Evolutionary conservation across 2,797 vertebrate genomes (phyloP).

Genomic region (Epinephelus coioides): DNA sequence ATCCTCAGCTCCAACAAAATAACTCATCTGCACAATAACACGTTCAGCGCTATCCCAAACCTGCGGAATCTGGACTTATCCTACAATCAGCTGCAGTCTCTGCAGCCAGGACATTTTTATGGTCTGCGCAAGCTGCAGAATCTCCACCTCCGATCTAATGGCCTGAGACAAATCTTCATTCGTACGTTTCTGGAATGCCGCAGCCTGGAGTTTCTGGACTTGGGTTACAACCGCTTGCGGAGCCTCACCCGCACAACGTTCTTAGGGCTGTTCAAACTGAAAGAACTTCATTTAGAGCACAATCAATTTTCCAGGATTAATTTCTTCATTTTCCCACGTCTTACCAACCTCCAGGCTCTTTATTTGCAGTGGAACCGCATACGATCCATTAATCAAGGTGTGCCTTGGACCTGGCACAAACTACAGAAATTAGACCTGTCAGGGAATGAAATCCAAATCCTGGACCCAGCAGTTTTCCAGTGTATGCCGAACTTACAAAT

Average conservation of each 20-base stretch:
- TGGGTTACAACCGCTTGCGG: constrained; percentile 96
- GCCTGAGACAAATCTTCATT: constrained; percentile 90
- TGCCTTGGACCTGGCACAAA: constrained; percentile 95
- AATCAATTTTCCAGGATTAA: constrained; percentile 98
- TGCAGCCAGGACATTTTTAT: constrained; percentile 93
- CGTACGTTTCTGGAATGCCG: constrained; percentile 96
- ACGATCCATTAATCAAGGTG: constrained; percentile 91
- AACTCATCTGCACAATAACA: constrained; percentile 91
- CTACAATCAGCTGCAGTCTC: constrained; percentile 93
- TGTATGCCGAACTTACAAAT: constrained; percentile 95
- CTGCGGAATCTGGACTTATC: constrained; percentile 96
- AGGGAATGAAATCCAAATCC: constrained; percentile 93
- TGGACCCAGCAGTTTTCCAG: constrained; percentile 92
- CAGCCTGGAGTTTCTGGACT: constrained; percentile 95
- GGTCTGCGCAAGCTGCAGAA: constrained; percentile 95
- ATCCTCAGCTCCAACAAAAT: constrained; percentile 98
- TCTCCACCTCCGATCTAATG: constrained; percentile 94
- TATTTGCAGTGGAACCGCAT: constrained; percentile 98
- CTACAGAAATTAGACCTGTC: constrained; percentile 97
- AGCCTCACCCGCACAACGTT: constrained; percentile 95
- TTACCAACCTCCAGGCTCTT: constrained; percentile 93
- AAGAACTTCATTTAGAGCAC: constrained; percentile 96
- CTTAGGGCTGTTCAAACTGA: constrained; percentile 92
- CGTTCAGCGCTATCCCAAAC: constrained; percentile 93
- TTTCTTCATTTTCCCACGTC: constrained; percentile 96